These are phyloP conservation scores for Cydia fagiglandana DNA, from an alignment of 1,140 invertebrate genomes.

Conservation along the genomic window DNA sequence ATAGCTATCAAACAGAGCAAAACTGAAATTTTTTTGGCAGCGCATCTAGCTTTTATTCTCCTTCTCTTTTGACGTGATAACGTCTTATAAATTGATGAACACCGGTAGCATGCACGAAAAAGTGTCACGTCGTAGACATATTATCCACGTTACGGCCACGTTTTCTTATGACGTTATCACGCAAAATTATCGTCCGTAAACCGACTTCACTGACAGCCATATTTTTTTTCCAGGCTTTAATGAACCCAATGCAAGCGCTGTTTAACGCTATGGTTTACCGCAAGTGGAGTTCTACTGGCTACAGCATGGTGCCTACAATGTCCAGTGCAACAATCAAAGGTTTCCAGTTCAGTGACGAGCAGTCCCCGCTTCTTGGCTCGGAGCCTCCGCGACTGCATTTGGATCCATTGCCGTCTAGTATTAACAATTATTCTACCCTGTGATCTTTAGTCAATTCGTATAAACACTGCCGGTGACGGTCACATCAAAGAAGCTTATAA, in stretches of 20 bases:
- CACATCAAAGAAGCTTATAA: background rate
- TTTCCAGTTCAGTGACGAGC: conserved; percentile 62
- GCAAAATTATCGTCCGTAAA: too few relatives aligned
- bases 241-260: conserved; percentile 90
- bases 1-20: too few relatives aligned
- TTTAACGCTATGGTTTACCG: conserved; percentile 89
- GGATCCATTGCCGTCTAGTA: conserved; percentile 57
- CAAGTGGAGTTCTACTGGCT: conserved; percentile 80
- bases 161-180: too few relatives aligned
- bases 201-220: too few relatives aligned
- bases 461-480: background rate
- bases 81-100: too few relatives aligned
- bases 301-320: conserved; percentile 45
- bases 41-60: background rate
- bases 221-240: conserved; percentile 82
- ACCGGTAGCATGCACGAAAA: too few relatives aligned
- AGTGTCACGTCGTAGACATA: too few relatives aligned
- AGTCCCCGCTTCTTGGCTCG: conserved; percentile 65
- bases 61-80: too few relatives aligned
- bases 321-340: conserved; percentile 49
- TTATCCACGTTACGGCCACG: too few relatives aligned
- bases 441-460: conserved; percentile 40
- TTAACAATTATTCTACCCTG: conserved; percentile 67
- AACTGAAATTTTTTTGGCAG: too few relatives aligned
- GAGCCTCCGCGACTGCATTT: conserved; percentile 65